Base-by-base conservation (phyloP, 2,888 invertebrate species). In the Sacculina carcini region DNA sequence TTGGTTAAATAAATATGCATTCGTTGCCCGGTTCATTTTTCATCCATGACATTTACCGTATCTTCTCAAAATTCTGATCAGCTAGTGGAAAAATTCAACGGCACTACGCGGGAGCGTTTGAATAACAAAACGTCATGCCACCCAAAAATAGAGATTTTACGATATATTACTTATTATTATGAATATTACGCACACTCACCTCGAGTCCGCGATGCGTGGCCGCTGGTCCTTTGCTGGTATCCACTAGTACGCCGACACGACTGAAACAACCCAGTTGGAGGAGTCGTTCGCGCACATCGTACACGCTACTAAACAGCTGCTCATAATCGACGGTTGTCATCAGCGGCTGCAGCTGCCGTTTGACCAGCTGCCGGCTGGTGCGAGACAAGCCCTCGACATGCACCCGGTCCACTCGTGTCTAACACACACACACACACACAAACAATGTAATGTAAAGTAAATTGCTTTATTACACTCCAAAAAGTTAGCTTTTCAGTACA, bases 211-310 rank as follows among this genome's bases (percentile, higher is more conserved):
- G 53, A 3, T 54, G 47, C 2, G 40, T 21, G 9, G 56, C 56
- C n/a, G 54, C 74, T 0, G 75, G 72, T 1, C 85, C 85, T 50
- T 75, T 75, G 51, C 83, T 82, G 5, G 85, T 81, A 65, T 96
- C 94, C 55, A 96, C 84, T 56, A 75, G 75, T 19, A 92, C 78
- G 3, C 75, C 76, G 50, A 92, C 77, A 60, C 79, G 78, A 54
- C 79, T 79, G 66, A 94, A 94, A 61, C 92, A 83, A 5, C 89
- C 90, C 58, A 90, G 71, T 50, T 77, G 74, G 61, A 83, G 79
- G 52, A 92, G 68, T 57, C 79, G 79, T 19, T 73, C 69, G 50
- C 79, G 75, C 12, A 80, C 79, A 67, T 78, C 68, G 48, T 69
- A 68, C 42, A 68, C 65, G 58, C 62, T 63, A 38, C 64, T 56